phyloP scores from a whole-genome alignment of 2,797 vertebrate genomes.

The Eulemur albifrons region DNA sequence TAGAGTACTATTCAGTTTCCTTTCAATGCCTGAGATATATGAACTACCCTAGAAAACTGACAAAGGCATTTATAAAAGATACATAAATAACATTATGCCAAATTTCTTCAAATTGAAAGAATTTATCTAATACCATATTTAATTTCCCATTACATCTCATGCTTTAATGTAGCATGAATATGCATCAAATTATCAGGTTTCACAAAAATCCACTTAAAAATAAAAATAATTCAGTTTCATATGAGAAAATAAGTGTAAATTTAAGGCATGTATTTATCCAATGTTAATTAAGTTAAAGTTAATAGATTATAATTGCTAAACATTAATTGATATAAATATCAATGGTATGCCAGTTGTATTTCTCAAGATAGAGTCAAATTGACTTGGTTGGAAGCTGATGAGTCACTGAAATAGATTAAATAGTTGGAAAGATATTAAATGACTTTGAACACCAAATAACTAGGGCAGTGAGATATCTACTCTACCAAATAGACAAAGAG shows the following conservation, averaged over 20 bases:
- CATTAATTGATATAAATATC: neutral
- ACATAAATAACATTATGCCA: neutral
- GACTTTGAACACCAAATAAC: neutral
- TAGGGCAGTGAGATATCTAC: neutral
- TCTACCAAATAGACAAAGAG: neutral
- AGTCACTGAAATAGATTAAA: neutral
- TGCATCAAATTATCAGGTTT: neutral
- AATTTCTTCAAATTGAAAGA: neutral
- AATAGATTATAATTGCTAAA: neutral
- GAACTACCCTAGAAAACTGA: neutral
- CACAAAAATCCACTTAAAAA: neutral
- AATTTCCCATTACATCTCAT: neutral
- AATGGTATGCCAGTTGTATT: neutral
- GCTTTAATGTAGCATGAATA: neutral
- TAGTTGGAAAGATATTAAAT: neutral
- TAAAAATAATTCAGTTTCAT: neutral
- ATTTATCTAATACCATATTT: neutral
- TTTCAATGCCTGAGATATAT: neutral
- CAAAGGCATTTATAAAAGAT: neutral
- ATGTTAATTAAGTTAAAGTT: neutral
- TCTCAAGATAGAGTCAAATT: neutral
- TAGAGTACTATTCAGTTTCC: neutral
- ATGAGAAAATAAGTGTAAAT: neutral
- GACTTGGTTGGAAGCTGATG: neutral
- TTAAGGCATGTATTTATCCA: neutral